Evolutionary conservation across 2,797 vertebrate species (phyloP).

Genomic region (Notolabrus celidotus): DNA sequence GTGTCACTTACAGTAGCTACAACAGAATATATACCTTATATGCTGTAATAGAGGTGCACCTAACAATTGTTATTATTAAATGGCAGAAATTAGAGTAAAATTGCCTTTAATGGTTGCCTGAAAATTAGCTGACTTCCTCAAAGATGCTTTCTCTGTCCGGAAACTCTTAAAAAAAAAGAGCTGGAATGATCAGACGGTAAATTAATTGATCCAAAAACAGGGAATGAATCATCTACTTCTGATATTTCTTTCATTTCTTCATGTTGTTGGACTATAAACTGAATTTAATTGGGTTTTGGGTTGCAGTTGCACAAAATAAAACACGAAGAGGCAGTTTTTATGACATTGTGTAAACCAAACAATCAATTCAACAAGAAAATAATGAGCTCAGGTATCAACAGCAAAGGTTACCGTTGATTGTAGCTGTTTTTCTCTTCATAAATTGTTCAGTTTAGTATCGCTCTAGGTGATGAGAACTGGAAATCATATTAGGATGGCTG

Average conservation of each 20-base stretch:
- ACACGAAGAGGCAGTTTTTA: not conserved
- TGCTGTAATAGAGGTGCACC: not conserved
- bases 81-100: not conserved
- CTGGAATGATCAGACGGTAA: not conserved
- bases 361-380: not conserved
- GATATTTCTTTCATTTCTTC: not conserved
- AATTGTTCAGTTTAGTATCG: not conserved
- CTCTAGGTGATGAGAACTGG: not conserved
- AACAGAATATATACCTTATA: not conserved
- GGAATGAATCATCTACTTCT: not conserved
- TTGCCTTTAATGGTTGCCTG: not conserved
- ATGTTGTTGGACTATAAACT: not conserved
- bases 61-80: not conserved
- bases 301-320: not conserved
- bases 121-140: not conserved
- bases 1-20: conserved; percentile 11
- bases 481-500: not conserved
- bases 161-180: not conserved
- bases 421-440: not conserved
- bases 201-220: not conserved
- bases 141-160: not conserved
- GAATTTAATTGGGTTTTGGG: not conserved
- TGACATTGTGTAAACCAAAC: too few species aligned
- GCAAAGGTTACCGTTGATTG: not conserved
- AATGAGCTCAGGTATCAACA: not conserved